Percentiles rank a stretch among this genome's conserved stretches.
Evolutionary conservation across 2,888 invertebrate genomes (phyloP).

Genomic region (Smittia aterrima): DNA sequence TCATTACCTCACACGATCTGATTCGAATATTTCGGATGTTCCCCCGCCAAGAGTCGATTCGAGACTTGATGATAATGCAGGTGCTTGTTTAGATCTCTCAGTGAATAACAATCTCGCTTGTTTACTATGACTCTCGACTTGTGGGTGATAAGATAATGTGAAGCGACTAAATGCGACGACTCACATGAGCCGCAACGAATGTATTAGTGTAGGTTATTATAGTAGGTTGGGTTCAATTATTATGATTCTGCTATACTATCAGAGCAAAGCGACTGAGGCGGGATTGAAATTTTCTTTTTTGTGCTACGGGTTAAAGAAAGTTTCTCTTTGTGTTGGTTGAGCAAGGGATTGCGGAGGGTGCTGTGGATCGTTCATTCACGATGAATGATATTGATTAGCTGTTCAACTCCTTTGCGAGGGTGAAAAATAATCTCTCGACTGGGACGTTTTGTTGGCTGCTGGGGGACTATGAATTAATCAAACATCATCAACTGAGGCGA

Average conservation of each 20-base stretch:
- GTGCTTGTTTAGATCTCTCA: neutral
- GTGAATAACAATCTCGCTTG: neutral
- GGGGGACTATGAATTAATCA: neutral
- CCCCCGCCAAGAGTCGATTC: neutral
- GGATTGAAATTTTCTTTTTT: slow-evolving; percentile 13
- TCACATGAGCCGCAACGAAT: neutral
- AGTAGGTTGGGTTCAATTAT: neutral
- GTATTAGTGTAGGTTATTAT: neutral
- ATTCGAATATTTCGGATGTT: neutral
- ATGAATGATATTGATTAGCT: neutral
- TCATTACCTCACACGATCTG: neutral
- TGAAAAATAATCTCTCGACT: neutral
- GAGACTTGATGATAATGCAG: neutral
- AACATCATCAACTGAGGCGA: neutral
- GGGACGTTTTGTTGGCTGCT: neutral
- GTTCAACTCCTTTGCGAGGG: neutral
- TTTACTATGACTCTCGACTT: neutral
- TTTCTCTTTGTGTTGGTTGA: neutral
- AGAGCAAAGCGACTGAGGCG: slow-evolving; percentile 23
- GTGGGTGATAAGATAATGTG: slow-evolving; percentile 4
- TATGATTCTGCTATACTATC: neutral
- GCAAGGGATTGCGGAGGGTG: neutral
- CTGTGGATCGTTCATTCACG: neutral
- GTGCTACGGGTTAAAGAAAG: neutral
- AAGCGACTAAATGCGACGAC: neutral